These are phyloP conservation scores for Paramisgurnus dabryanus DNA, from an alignment of 2,113 vertebrate species.

Conservation along the genomic window DNA sequence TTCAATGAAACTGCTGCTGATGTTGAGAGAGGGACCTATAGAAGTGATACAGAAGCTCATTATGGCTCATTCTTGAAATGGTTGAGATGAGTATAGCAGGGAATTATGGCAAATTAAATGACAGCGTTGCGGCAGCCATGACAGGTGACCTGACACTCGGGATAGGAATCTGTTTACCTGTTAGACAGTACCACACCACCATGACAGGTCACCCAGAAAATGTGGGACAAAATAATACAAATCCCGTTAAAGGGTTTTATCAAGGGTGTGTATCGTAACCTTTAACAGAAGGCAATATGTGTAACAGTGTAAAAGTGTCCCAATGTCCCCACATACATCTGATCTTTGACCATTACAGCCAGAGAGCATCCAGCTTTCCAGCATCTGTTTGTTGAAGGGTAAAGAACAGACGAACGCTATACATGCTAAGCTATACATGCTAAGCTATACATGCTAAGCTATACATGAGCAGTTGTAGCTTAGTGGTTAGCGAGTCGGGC, in stretches of 20 bases:
- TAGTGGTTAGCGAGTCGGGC: no score
- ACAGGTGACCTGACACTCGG: slow-evolving; percentile 4
- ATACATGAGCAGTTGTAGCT: no score
- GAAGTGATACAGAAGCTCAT: background rate
- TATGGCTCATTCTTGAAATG: background rate
- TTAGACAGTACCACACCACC: background rate
- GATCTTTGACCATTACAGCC: no score
- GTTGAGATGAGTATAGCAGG: background rate
- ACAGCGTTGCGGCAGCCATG: background rate
- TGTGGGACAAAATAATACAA: background rate
- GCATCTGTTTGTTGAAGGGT: background rate
- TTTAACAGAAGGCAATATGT: background rate
- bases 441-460: no score
- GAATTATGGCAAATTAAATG: background rate
- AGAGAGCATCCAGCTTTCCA: no score
- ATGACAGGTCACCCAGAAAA: background rate
- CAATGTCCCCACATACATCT: no score
- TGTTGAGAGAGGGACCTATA: no score
- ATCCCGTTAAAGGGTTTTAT: background rate
- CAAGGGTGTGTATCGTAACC: background rate
- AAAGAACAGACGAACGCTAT: no score
- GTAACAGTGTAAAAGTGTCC: no score
- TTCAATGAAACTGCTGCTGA: no score
- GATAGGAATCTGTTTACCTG: background rate
- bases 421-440: no score